phyloP scores from a whole-genome alignment of 2,113 vertebrate genomes.

The Pedionomus torquatus region DNA sequence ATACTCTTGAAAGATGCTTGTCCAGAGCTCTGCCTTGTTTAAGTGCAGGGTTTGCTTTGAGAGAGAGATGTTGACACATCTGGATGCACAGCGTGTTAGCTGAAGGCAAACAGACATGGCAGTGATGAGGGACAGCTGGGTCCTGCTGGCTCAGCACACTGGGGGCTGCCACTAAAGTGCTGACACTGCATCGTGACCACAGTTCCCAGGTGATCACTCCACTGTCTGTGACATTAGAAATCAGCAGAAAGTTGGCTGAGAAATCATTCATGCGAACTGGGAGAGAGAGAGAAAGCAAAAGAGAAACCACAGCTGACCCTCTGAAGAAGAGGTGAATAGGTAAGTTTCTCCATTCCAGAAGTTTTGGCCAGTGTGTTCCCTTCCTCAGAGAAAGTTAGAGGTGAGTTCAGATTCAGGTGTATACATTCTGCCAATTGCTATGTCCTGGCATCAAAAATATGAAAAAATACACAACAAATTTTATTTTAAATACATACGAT shows the following conservation, averaged over 20 bases:
- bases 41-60: neutral
- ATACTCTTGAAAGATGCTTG: conserved; percentile 5
- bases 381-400: neutral
- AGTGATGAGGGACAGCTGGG: conserved; percentile 54
- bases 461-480: neutral
- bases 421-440: rapidly evolving
- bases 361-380: neutral
- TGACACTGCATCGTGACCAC: conserved; percentile 12
- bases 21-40: neutral
- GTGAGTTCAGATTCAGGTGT: neutral
- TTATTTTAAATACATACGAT: neutral
- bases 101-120: conserved; percentile 27
- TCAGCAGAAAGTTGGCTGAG: conserved; percentile 44
- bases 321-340: neutral
- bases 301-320: neutral
- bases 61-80: conserved; percentile 18
- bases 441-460: neutral
- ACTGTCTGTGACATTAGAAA: conserved; percentile 26
- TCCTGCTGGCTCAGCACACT: conserved; percentile 66
- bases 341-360: neutral
- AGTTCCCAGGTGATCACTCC: conserved; percentile 59
- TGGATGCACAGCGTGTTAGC: conserved; percentile 28
- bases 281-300: neutral
- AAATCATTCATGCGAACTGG: conserved; percentile 21
- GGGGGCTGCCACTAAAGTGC: conserved; percentile 14